These are phyloP conservation scores for Cloeon dipterum DNA, from an alignment of 2,888 invertebrate species.

Conservation along the genomic window DNA sequence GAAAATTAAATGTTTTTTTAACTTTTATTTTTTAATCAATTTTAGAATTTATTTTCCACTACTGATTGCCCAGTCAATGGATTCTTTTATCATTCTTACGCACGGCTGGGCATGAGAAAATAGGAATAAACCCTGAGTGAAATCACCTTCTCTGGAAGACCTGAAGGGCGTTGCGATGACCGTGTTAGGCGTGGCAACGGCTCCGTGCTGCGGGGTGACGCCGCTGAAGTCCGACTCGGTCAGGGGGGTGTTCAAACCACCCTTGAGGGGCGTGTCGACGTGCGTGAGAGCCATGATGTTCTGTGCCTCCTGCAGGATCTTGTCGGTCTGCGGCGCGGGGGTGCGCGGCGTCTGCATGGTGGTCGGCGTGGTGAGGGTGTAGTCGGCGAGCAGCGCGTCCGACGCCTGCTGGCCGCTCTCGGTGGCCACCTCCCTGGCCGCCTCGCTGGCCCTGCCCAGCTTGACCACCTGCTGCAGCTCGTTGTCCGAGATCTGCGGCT, in stretches of 20 bases:
- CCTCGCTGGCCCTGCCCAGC: conserved; percentile 70
- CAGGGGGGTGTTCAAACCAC: conserved; percentile 85
- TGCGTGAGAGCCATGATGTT: conserved; percentile 96
- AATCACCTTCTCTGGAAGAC: conserved; percentile 13
- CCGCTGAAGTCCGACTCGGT: conserved; percentile 75
- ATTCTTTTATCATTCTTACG: no score
- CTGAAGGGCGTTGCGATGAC: conserved; percentile 72
- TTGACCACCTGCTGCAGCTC: conserved; percentile 82
- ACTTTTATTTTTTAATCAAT: no score
- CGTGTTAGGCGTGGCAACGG: conserved; percentile 70
- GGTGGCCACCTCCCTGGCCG: conserved; percentile 54
- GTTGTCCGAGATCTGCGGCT: conserved; percentile 88
- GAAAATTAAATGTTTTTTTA: no score
- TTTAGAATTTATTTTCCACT: no score
- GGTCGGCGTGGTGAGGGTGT: conserved; percentile 44
- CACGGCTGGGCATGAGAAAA: no score
- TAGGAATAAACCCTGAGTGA: no score
- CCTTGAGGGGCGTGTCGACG: conserved; percentile 76
- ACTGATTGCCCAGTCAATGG: no score
- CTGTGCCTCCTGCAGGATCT: conserved; percentile 74
- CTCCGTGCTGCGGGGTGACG: conserved; percentile 45
- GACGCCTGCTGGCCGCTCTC: conserved; percentile 50
- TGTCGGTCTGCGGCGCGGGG: conserved; percentile 62
- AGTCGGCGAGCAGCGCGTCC: conserved; percentile 74
- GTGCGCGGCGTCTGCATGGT: conserved; percentile 53